Percentiles rank a stretch among this genome's conserved stretches.
Evolutionary conservation across 1,140 invertebrate genomes (phyloP).

Genomic region (Rhopalosiphum padi): DNA sequence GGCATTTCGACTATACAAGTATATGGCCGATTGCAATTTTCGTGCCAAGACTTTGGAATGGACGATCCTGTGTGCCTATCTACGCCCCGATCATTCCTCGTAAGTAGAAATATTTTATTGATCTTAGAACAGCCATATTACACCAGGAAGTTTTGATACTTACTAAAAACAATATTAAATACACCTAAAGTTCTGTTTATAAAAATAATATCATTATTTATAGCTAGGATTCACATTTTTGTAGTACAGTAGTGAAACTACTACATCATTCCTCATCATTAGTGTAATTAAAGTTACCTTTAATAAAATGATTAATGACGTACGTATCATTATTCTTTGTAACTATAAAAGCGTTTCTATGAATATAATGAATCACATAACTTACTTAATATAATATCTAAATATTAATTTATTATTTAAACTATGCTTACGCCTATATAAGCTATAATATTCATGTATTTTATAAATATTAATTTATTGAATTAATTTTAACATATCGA

Average conservation of each 20-base stretch:
- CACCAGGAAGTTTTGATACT: not conserved
- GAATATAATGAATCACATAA: not conserved
- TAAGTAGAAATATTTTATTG: constrained; percentile 65
- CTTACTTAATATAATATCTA: not conserved
- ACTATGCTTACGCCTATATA: not conserved
- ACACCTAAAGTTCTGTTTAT: not conserved
- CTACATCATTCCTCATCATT: constrained; percentile 26
- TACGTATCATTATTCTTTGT: not conserved
- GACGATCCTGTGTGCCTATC: constrained; percentile 91
- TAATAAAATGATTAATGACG: not conserved
- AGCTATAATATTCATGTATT: not conserved
- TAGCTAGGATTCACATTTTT: not conserved
- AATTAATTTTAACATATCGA: not conserved
- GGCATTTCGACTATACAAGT: constrained; percentile 85
- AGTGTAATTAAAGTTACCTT: constrained; percentile 10
- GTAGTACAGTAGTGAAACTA: not conserved
- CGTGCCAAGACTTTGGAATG: constrained; percentile 84
- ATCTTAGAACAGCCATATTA: not conserved
- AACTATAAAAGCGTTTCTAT: not conserved
- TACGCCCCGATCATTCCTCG: constrained; percentile 87
- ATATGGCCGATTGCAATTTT: constrained; percentile 85
- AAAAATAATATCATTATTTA: not conserved
- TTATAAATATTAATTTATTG: not conserved
- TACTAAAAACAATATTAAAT: not conserved
- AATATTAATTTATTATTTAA: not conserved